Base-by-base conservation (phyloP, 30 jellyfish, hydroid and myxozoan genomes). In the Aurelia sp. region DNA sequence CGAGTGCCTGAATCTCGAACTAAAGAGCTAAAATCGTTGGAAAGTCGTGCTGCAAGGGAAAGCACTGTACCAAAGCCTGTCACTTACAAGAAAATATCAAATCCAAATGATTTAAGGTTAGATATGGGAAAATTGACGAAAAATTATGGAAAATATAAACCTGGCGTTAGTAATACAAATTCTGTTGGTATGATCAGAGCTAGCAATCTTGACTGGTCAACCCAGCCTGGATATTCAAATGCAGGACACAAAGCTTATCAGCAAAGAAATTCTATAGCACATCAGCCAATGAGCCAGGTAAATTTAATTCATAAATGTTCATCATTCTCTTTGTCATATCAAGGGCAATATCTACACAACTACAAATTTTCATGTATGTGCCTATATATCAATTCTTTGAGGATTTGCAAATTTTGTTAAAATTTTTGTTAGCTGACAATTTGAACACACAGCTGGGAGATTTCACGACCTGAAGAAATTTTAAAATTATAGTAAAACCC, bases 181-280 rank as follows among this genome's bases (percentile, higher is more conserved):
- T 61, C 88, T 9, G 20, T 16, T 22, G 58, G 88, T 27, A 84
- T 70, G 76, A 84, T 84, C 76, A 84, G 93, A 52, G 88, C 93
- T 59, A 76, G 84, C 57, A 63, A 84, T 19, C 63, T 84, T 87
- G 63, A 59, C 20, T 84, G 93, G 93, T 84, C 93, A 33, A n/a
- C 30, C 63, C 82, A 84, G 50, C 71, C 74, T 15, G 88, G 76
- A 16, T 72, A 22, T 83, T 40, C 67, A 27, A 52, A 73, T 33
- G 24, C 86, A 19, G 76, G 82, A 47, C 93, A 84, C 22, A 44
- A 87, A 50, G 70, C 58, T 18, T 47, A 30, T 13, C 93, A 84
- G 3, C 88, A 77, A 10, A 84, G 74, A 38, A 41, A 59, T 48
- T 55, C 88, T 13, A 64, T 13, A 24, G 61, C 76, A 13, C 93